These are phyloP conservation scores for Miniopterus natalensis DNA, from an alignment of 2,113 vertebrate species.

Conservation along the genomic window DNA sequence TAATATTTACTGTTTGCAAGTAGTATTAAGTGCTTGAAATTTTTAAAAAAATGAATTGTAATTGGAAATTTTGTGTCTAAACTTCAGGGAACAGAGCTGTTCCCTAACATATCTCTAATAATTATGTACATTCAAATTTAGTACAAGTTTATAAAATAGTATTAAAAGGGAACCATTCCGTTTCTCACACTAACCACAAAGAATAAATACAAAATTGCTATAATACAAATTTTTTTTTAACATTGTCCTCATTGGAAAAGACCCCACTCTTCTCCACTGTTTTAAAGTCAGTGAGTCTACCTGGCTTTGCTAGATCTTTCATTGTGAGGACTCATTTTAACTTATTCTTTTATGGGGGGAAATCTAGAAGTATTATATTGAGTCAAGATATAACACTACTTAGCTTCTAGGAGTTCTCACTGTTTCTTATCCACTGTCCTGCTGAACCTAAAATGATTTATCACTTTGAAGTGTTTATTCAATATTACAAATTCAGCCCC, in stretches of 20 bases:
- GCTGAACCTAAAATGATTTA: conserved; percentile 1
- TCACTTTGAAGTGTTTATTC: background rate
- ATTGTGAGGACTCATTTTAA: background rate
- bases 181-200: background rate
- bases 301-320: background rate
- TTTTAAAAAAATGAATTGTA: background rate
- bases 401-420: background rate
- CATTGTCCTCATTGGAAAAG: background rate
- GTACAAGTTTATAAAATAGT: conserved; percentile 20
- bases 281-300: background rate
- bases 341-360: background rate
- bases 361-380: background rate
- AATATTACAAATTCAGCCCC: background rate
- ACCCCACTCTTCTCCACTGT: background rate
- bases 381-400: background rate
- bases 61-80: conserved; percentile 12
- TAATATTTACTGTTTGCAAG: conserved; percentile 44
- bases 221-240: background rate
- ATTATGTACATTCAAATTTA: conserved; percentile 11
- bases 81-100: background rate
- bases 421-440: conserved; percentile 50
- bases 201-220: conserved; percentile 17
- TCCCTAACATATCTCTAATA: background rate
- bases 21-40: background rate
- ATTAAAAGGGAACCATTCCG: background rate